Conservation (phyloP, 2,113 vertebrate genomes). For the Oplegnathus fasciatus region DNA sequence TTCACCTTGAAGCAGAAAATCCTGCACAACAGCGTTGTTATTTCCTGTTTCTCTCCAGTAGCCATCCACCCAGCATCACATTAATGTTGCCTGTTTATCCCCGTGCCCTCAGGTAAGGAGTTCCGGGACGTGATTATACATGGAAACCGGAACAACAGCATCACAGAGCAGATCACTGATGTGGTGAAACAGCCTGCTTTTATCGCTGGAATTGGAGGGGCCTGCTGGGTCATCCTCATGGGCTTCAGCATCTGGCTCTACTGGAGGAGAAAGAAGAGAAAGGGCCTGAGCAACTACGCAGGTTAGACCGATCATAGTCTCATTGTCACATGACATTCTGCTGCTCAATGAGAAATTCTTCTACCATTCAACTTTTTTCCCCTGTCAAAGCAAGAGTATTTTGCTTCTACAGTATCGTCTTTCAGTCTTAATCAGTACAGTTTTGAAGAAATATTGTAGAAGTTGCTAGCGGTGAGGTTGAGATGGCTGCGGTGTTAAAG, state of each 20-base stretch:
- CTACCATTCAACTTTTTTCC: neutral
- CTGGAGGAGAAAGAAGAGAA: slow-evolving; percentile 99
- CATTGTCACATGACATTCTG: slow-evolving; percentile 6
- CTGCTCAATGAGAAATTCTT: neutral
- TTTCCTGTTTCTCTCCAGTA: slow-evolving; percentile 19
- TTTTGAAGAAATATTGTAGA: slow-evolving; percentile 26
- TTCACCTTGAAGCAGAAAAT: slow-evolving; percentile 46
- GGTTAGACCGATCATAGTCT: slow-evolving; percentile 84
- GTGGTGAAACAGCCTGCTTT: slow-evolving; percentile 99
- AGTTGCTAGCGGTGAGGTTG: neutral
- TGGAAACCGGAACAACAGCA: slow-evolving; percentile 95
- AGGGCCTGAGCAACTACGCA: slow-evolving; percentile 99
- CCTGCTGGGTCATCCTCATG: slow-evolving; percentile 99
- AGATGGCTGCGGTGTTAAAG: slow-evolving; percentile 38
- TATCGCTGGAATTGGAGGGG: slow-evolving; percentile 97
- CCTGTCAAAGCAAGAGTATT: neutral
- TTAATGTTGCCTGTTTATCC: slow-evolving; percentile 28
- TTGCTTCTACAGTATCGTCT: neutral
- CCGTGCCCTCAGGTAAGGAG: slow-evolving; percentile 81
- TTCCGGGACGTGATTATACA: slow-evolving; percentile 94
- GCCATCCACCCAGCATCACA: neutral
- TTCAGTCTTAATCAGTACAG: slow-evolving; percentile 7
- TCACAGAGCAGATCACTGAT: slow-evolving; percentile 99
- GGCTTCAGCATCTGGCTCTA: slow-evolving; percentile 99
- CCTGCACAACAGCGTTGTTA: slow-evolving; percentile 5